Conservation (phyloP, 2,797 vertebrate genomes). For the Oreonectes daqikongensis region DNA sequence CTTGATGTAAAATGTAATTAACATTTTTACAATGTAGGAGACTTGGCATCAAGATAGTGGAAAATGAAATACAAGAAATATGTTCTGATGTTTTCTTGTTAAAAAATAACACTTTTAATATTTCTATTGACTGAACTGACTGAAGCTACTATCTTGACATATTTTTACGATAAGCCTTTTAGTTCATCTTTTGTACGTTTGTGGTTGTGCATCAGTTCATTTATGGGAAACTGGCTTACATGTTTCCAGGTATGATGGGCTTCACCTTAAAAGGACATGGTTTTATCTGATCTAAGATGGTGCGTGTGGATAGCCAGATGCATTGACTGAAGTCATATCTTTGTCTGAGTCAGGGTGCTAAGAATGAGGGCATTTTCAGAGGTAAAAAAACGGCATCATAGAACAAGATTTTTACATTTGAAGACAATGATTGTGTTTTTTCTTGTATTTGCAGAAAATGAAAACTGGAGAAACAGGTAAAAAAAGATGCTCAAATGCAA, state of each 20-base stretch:
- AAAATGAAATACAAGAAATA: neutral
- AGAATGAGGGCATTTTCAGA: conserved; percentile 27
- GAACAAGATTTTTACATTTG: neutral
- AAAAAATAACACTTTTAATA: neutral
- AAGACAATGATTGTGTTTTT: neutral
- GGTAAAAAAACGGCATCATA: neutral
- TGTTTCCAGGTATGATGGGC: conserved; percentile 12
- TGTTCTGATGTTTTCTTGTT: neutral
- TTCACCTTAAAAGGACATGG: conserved; percentile 32
- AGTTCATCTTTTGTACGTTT: neutral
- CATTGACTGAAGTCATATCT: conserved; percentile 38
- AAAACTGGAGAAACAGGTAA: too few species aligned
- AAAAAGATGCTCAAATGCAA: too few species aligned
- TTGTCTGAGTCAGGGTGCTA: conserved; percentile 17
- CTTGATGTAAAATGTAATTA: neutral
- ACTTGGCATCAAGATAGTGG: neutral
- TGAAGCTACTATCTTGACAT: neutral
- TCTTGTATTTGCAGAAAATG: too few species aligned
- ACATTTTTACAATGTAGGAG: neutral
- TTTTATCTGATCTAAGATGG: conserved; percentile 45
- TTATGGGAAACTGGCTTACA: conserved; percentile 42
- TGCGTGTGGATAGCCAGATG: conserved; percentile 33
- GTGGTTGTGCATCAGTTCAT: neutral
- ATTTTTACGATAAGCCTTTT: neutral
- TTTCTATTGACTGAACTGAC: neutral